phyloP scores from a whole-genome alignment of 2,113 vertebrate species.

The Scartelaos histophorus region DNA sequence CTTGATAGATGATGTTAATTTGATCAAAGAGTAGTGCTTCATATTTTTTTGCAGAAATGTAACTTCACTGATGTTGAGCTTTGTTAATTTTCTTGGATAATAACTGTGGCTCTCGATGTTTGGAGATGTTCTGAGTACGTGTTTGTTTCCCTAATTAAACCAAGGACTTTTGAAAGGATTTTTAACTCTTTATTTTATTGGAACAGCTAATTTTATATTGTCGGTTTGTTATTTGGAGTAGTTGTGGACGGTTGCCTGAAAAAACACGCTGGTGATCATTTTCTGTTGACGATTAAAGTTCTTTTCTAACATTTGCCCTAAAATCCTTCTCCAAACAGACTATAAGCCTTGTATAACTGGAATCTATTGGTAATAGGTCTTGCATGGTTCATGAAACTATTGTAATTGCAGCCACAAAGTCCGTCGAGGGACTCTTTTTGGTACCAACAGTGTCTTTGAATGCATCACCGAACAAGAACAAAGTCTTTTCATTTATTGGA shows the following conservation, averaged over 20 bases:
- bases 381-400: neutral
- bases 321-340: neutral
- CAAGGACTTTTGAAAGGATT: neutral
- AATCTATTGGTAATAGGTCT: neutral
- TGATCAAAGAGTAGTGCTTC: too few species aligned
- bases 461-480: neutral
- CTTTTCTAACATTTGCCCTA: neutral
- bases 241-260: too few species aligned
- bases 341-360: neutral
- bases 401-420: constrained; percentile 7
- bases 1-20: neutral
- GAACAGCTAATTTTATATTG: too few species aligned
- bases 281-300: too few species aligned
- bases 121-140: too few species aligned
- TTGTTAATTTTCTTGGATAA: neutral
- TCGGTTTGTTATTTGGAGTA: too few species aligned
- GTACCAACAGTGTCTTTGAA: constrained; percentile 6
- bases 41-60: neutral
- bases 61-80: neutral
- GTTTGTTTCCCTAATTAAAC: neutral
- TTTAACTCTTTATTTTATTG: too few species aligned
- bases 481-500: constrained; percentile 20
- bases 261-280: too few species aligned
- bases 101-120: neutral
- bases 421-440: neutral